A percentile compares a stretch with the other conserved stretches of the same genome.
Evolutionary conservation across 64 coral and sea anemone genomes (phyloP).

Genomic region (Trachythela sp.): DNA sequence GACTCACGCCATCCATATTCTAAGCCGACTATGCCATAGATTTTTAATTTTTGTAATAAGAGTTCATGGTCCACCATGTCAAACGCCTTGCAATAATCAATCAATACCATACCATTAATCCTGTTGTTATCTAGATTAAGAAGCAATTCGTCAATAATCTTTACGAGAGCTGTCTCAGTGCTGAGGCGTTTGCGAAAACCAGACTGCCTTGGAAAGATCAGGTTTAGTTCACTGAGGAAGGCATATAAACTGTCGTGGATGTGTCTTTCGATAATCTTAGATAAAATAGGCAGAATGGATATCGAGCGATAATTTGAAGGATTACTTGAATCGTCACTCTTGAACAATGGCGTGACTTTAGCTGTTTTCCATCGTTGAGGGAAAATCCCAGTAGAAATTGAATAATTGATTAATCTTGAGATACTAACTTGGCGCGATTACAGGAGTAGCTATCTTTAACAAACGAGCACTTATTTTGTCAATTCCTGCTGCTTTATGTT

Average conservation of each 20-base stretch:
- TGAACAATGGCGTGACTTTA: conserved; percentile 54
- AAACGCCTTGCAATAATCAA: conserved; percentile 22
- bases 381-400: conserved; percentile 42
- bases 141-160: conserved; percentile 39
- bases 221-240: conserved; percentile 32
- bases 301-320: conserved; percentile 48
- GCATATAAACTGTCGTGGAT: conserved; percentile 29
- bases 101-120: conserved; percentile 25
- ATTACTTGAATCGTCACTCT: conserved; percentile 38
- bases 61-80: conserved; percentile 2
- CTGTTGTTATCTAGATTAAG: conserved; percentile 43
- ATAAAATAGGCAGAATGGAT: conserved; percentile 35
- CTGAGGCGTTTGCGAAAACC: conserved; percentile 46
- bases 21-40: conserved; percentile 10
- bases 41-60: conserved; percentile 20
- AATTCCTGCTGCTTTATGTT: conserved; percentile 37
- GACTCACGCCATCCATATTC: conserved; percentile 38
- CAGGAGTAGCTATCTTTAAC: conserved; percentile 35
- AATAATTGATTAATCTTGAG: conserved; percentile 44
- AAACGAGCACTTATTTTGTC: conserved; percentile 47
- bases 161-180: conserved; percentile 44
- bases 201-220: conserved; percentile 41
- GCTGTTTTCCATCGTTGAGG: conserved; percentile 51
- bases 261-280: conserved; percentile 34
- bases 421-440: conserved; percentile 45